Percentiles rank a stretch among this genome's conserved stretches.
Conservation (phyloP, 2,888 invertebrate genomes). For the Oscheius onirici region DNA sequence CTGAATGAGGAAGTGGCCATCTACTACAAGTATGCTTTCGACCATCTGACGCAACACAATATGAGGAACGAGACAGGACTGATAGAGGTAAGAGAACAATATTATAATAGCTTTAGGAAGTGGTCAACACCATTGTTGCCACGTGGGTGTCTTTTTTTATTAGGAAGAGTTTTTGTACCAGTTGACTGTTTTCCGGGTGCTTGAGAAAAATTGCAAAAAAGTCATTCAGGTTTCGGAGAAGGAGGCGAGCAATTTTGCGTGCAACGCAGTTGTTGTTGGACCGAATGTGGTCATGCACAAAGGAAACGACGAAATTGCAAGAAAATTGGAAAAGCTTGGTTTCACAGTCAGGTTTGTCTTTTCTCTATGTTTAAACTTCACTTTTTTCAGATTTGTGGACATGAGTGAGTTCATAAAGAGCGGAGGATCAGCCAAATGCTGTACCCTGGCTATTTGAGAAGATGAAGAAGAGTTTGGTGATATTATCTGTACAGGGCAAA, state of each 20-base stretch:
- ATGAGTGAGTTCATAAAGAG: slow-evolving; percentile 70
- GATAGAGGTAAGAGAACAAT: slow-evolving; percentile 43
- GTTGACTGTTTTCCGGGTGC: background rate
- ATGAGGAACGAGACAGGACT: slow-evolving; percentile 62
- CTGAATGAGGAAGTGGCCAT: slow-evolving; percentile 64
- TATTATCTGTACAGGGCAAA: too few relatives aligned
- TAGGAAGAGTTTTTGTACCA: background rate
- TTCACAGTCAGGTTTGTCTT: slow-evolving; percentile 37
- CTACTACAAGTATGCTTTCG: slow-evolving; percentile 68
- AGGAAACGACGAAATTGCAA: slow-evolving; percentile 63
- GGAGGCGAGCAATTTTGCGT: slow-evolving; percentile 68
- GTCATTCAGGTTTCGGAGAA: slow-evolving; percentile 52
- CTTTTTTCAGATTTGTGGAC: slow-evolving; percentile 58
- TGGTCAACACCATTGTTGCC: too few relatives aligned
- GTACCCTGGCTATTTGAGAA: slow-evolving; percentile 56
- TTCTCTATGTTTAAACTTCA: too few relatives aligned
- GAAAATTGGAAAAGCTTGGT: slow-evolving; percentile 53
- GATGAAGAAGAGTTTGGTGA: too few relatives aligned
- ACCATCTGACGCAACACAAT: slow-evolving; percentile 64
- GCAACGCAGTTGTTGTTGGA: slow-evolving; percentile 70
- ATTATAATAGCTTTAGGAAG: too few relatives aligned
- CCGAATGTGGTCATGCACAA: slow-evolving; percentile 66
- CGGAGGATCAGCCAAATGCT: slow-evolving; percentile 70
- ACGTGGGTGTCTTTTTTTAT: background rate
- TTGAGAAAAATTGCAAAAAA: background rate